A percentile compares a stretch with the other conserved stretches of the same genome.
phyloP scores from a whole-genome alignment of 2,113 vertebrate species.

The Rhadina sibilatrix region DNA sequence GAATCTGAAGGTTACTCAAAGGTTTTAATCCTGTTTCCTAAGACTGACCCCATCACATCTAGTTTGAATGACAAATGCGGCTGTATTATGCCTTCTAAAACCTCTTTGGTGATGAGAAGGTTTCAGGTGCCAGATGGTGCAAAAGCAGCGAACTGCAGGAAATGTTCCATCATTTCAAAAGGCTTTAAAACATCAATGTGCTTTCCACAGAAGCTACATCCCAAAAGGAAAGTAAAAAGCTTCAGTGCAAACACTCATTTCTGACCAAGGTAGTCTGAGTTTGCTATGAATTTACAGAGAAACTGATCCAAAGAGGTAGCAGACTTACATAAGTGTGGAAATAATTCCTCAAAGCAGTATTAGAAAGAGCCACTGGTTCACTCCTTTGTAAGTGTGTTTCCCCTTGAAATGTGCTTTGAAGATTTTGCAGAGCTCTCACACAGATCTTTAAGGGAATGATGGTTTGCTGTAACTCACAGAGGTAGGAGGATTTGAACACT shows the following conservation, averaged over 20 bases:
- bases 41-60: neutral
- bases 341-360: conserved; percentile 15
- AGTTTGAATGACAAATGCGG: neutral
- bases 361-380: neutral
- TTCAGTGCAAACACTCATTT: neutral
- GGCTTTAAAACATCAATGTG: conserved; percentile 14
- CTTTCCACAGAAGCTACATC: conserved; percentile 15
- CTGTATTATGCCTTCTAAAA: conserved; percentile 11
- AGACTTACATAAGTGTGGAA: neutral
- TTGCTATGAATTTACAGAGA: conserved; percentile 1
- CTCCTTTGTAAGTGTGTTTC: neutral
- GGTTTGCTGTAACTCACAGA: neutral
- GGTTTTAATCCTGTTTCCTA: conserved; percentile 36
- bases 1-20: neutral
- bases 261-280: neutral
- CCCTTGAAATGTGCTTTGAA: conserved; percentile 36
- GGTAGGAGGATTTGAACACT: neutral
- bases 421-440: neutral
- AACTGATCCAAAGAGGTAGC: neutral
- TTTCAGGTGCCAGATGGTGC: conserved; percentile 35
- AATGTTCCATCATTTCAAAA: conserved; percentile 23
- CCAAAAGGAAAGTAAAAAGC: conserved; percentile 26
- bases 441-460: neutral
- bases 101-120: conserved; percentile 25
- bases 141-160: neutral